Evolutionary conservation across 1,140 invertebrate species (phyloP).

Genomic region (Meteorus sp.): DNA sequence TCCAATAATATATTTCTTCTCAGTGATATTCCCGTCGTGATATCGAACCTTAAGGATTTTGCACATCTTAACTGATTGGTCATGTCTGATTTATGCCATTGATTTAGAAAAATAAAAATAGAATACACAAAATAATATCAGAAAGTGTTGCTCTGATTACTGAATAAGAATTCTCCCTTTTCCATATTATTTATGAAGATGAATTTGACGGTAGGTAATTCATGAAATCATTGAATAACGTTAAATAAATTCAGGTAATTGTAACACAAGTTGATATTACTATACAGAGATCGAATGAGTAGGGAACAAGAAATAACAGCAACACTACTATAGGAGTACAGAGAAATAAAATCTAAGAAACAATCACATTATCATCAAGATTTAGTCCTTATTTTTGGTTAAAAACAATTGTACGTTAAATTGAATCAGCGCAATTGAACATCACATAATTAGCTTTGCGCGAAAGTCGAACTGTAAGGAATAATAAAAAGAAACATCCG

Average conservation of each 20-base stretch:
- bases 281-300: no score
- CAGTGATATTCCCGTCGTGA: neutral
- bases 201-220: no score
- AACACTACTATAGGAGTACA: neutral
- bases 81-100: no score
- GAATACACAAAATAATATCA: no score
- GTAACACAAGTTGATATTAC: no score
- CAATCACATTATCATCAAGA: constrained; percentile 36
- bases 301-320: no score
- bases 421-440: constrained; percentile 19
- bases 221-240: no score
- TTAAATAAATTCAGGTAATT: no score
- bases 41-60: neutral
- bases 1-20: neutral
- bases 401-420: constrained; percentile 48
- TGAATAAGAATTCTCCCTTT: no score
- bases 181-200: no score
- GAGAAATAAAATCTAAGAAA: neutral
- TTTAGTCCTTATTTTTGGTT: constrained; percentile 53
- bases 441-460: constrained; percentile 16
- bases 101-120: no score
- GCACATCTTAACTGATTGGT: neutral
- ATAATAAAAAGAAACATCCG: constrained; percentile 3
- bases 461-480: neutral
- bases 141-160: no score